Percentiles rank a stretch among this genome's conserved stretches.
Evolutionary conservation across 2,888 invertebrate species (phyloP).

Genomic region (Agonopterix arenella): DNA sequence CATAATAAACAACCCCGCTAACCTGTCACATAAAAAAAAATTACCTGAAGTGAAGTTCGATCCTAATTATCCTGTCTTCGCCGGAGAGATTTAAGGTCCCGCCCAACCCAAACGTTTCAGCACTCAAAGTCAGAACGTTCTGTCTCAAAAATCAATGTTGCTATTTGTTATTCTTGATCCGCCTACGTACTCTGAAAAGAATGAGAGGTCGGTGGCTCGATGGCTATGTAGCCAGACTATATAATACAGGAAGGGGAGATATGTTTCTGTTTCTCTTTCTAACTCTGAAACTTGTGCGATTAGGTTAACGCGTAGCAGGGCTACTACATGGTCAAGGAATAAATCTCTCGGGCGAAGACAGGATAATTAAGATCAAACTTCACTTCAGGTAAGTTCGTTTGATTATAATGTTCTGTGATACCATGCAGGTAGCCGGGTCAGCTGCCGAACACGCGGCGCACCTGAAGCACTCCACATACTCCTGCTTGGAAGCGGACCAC

Average conservation of each 20-base stretch:
- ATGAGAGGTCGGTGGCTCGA: too few relatives aligned
- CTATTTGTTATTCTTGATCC: too few relatives aligned
- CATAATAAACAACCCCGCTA: too few relatives aligned
- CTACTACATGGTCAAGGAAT: neutral
- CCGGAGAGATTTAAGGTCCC: neutral
- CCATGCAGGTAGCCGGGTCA: too few relatives aligned
- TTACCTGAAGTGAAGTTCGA: neutral
- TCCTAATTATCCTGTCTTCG: neutral
- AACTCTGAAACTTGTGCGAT: neutral
- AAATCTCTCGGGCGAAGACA: slow-evolving; percentile 1
- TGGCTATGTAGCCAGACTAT: neutral
- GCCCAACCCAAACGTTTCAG: neutral
- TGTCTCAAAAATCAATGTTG: neutral
- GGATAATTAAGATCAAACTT: neutral
- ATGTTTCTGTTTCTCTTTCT: neutral
- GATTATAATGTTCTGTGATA: too few relatives aligned
- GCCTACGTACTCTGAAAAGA: too few relatives aligned
- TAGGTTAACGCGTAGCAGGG: neutral
- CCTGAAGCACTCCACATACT: too few relatives aligned
- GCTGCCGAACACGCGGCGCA: too few relatives aligned
- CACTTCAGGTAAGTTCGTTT: neutral
- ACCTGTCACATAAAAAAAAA: too few relatives aligned
- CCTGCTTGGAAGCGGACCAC: too few relatives aligned
- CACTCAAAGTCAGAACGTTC: neutral
- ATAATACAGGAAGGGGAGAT: neutral